phyloP scores from a whole-genome alignment of 2,113 vertebrate species.

The Chauna torquata region DNA sequence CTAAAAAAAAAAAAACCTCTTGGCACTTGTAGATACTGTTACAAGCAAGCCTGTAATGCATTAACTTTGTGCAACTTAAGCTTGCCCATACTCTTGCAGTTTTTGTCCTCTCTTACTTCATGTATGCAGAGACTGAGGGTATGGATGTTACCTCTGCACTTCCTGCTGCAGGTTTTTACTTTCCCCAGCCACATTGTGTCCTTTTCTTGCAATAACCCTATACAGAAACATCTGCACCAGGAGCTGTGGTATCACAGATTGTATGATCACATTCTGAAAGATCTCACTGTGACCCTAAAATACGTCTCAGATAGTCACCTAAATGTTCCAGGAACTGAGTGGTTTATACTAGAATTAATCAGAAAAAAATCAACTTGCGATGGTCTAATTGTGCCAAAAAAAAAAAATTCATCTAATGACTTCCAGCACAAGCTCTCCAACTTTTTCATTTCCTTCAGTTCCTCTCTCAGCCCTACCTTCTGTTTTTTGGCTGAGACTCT shows the following conservation, averaged over 20 bases:
- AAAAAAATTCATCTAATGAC: background rate
- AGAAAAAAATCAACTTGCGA: background rate
- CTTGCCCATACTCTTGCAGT: background rate
- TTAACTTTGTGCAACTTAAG: background rate
- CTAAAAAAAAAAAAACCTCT: background rate
- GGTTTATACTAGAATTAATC: background rate
- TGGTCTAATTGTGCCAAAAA: background rate
- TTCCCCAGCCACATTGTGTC: fast-evolving
- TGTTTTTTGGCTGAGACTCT: background rate
- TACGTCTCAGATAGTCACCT: fast-evolving
- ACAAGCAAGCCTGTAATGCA: background rate
- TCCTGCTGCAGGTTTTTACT: background rate
- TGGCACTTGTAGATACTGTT: fast-evolving
- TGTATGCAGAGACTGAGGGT: background rate
- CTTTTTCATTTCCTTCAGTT: background rate
- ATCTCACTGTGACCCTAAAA: background rate
- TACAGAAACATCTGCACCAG: background rate
- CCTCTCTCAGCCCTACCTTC: background rate
- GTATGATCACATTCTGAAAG: background rate
- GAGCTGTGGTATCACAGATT: background rate
- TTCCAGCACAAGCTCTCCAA: background rate
- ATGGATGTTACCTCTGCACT: fast-evolving
- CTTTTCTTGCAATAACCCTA: fast-evolving
- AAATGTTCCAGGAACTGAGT: background rate
- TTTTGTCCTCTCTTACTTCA: background rate